Percentiles rank a stretch among this genome's conserved stretches.
These are phyloP conservation scores for Rhea americana DNA, from an alignment of 2,113 vertebrate species.

Conservation along the genomic window DNA sequence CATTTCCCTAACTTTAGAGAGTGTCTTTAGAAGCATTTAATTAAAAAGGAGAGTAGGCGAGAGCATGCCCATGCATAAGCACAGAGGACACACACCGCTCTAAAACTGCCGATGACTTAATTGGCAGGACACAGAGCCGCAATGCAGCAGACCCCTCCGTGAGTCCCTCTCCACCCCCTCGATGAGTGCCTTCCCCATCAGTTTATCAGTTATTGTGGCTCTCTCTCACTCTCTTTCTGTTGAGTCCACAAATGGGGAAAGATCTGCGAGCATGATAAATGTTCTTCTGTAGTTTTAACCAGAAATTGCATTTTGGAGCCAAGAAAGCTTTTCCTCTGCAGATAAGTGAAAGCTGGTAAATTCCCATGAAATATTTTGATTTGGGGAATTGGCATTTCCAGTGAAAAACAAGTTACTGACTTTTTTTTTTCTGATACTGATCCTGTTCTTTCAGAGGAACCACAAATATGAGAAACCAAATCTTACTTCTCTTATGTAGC, in stretches of 20 bases:
- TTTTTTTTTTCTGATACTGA: neutral
- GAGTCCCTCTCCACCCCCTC: neutral
- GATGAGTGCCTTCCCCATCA: neutral
- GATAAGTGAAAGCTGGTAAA: neutral
- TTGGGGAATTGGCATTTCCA: neutral
- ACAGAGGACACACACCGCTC: fast-evolving
- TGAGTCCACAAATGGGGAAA: neutral
- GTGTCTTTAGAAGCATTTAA: neutral
- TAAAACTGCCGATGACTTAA: fast-evolving
- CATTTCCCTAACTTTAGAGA: neutral
- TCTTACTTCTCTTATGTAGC: neutral
- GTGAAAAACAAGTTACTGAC: neutral
- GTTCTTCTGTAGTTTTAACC: neutral
- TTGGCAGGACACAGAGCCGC: neutral
- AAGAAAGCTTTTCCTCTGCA: neutral
- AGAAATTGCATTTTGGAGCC: neutral
- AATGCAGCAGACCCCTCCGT: neutral
- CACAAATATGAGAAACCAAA: neutral
- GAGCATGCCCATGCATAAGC: neutral
- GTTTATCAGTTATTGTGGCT: neutral
- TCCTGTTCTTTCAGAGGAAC: neutral
- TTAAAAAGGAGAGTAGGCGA: neutral
- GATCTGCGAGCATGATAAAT: neutral
- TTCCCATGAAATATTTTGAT: slow-evolving; percentile 1
- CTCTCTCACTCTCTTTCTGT: neutral